Percentiles rank a stretch among this genome's conserved stretches.
Conservation (phyloP, 2,888 invertebrate genomes). For the Hoplodrina blanda region DNA sequence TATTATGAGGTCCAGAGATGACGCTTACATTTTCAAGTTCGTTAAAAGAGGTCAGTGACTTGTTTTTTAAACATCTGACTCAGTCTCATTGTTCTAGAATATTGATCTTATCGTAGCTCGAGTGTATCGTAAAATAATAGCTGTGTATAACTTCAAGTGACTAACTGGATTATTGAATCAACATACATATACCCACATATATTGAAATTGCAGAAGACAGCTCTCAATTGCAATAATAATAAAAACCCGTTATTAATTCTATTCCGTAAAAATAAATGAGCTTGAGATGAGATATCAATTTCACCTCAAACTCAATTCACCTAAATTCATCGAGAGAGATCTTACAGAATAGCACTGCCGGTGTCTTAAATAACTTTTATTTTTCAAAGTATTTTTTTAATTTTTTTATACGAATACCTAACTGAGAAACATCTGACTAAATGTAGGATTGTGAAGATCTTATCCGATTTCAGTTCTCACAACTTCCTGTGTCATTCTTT, state of each 20-base stretch:
- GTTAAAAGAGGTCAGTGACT: slow-evolving; percentile 41
- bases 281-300: too few relatives aligned
- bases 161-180: not conserved
- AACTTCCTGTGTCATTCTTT: slow-evolving; percentile 39
- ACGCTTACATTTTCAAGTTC: slow-evolving; percentile 12
- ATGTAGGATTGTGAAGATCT: slow-evolving; percentile 3
- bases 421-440: not conserved
- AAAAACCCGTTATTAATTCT: too few relatives aligned
- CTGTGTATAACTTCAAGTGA: not conserved
- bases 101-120: slow-evolving; percentile 38
- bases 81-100: slow-evolving; percentile 51
- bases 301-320: too few relatives aligned
- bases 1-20: slow-evolving; percentile 5
- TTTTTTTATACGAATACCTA: not conserved
- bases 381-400: not conserved
- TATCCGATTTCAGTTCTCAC: slow-evolving; percentile 15
- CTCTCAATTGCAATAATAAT: not conserved
- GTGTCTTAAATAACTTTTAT: not conserved
- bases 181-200: not conserved
- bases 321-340: too few relatives aligned
- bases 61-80: slow-evolving; percentile 38
- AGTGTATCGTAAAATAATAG: slow-evolving; percentile 15
- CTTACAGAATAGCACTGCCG: too few relatives aligned
- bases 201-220: not conserved
- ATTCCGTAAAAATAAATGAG: too few relatives aligned